Conservation (phyloP, 92 coral and sea anemone genomes). For the Pocillopora meandrina region DNA sequence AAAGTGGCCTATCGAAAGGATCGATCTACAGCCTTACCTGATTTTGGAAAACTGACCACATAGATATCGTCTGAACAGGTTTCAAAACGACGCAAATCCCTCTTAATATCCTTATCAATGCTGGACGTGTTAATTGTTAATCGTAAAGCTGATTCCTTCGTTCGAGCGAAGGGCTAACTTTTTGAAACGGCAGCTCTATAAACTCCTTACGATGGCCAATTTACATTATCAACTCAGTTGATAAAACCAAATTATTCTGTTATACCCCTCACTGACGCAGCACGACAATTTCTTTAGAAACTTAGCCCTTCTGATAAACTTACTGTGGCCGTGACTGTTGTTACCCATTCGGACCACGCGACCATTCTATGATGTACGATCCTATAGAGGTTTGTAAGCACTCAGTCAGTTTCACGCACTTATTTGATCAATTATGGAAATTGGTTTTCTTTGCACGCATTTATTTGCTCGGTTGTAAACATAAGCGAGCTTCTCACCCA, state of each 20-base stretch:
- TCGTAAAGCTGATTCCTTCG: neutral
- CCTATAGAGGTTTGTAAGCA: too few relatives aligned
- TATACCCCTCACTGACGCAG: too few relatives aligned
- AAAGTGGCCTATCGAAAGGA: neutral
- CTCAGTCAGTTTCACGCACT: conserved; percentile 18
- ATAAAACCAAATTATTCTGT: too few relatives aligned
- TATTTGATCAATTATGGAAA: conserved; percentile 31
- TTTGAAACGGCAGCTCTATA: too few relatives aligned
- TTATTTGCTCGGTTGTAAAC: too few relatives aligned
- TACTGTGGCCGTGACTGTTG: too few relatives aligned
- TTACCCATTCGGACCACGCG: conserved; percentile 20
- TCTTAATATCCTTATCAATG: conserved; percentile 26
- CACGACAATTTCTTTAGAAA: too few relatives aligned
- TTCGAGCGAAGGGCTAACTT: too few relatives aligned
- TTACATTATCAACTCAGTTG: too few relatives aligned
- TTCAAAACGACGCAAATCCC: conserved; percentile 30
- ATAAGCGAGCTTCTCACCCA: too few relatives aligned
- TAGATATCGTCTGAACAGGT: conserved; percentile 42
- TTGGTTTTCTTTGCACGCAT: conserved; percentile 15
- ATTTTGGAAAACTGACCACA: conserved; percentile 36
- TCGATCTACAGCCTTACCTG: conserved; percentile 22
- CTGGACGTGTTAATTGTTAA: conserved; percentile 11
- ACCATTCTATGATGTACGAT: conserved; percentile 17
- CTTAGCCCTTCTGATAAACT: too few relatives aligned
- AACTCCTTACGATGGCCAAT: too few relatives aligned